phyloP scores from a whole-genome alignment of 2,113 vertebrate genomes.

The Esox niger region DNA sequence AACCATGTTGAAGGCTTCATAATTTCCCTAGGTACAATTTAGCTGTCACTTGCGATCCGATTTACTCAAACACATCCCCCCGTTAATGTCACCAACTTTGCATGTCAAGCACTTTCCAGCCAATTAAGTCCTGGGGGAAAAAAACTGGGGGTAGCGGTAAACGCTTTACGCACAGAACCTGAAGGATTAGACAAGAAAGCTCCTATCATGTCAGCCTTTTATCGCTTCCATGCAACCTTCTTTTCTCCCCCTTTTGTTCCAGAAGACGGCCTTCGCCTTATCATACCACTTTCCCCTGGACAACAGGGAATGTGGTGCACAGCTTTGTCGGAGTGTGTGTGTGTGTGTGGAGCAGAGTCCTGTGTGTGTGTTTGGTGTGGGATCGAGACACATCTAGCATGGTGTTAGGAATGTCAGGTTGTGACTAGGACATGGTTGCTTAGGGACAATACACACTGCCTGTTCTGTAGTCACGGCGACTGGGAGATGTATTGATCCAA shows the following conservation, averaged over 20 bases:
- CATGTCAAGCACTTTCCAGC: constrained; percentile 99
- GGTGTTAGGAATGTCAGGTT: constrained; percentile 22
- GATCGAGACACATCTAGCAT: constrained; percentile 54
- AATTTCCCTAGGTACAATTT: constrained; percentile 99
- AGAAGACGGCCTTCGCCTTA: constrained; percentile 93
- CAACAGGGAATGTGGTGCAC: constrained; percentile 56
- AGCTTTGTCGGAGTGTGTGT: constrained; percentile 44
- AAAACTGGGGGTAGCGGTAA: neutral
- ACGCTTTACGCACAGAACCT: constrained; percentile 91
- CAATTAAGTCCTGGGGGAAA: constrained; percentile 88
- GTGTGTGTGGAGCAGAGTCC: constrained; percentile 24
- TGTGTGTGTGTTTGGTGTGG: constrained; percentile 47
- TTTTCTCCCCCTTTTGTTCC: constrained; percentile 81
- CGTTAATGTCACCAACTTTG: constrained; percentile 98
- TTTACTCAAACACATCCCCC: constrained; percentile 90
- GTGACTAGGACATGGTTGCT: neutral
- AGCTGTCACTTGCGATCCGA: constrained; percentile 98
- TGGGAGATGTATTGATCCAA: too few species aligned
- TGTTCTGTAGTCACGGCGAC: neutral
- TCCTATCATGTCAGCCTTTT: constrained; percentile 86
- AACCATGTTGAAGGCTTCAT: constrained; percentile 99
- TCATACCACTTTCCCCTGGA: constrained; percentile 90
- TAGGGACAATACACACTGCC: constrained; percentile 65
- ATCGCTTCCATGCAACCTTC: neutral
- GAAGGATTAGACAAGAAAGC: constrained; percentile 99